Base-by-base conservation (phyloP, 2,113 vertebrate species). In the Microtus oregoni region DNA sequence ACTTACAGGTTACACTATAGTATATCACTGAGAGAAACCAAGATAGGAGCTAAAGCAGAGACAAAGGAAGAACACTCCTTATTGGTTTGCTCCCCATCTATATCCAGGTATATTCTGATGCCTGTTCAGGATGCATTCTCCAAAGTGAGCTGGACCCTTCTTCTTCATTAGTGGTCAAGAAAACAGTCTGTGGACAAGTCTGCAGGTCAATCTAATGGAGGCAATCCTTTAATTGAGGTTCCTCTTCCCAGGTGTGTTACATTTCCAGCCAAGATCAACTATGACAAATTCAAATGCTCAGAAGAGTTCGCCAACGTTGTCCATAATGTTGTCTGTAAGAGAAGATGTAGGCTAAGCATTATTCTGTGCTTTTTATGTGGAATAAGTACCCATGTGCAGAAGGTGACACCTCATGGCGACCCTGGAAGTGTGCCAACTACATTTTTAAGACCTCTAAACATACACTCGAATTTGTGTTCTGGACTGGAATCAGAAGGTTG, bases 341-440 rank as follows among this genome's bases (percentile, higher is more conserved):
- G 58, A 3, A 75, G 9, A 32, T 13, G 9, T 52, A 44, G 44
- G 7, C 13, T 55, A 4, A 0, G 14, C 72, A 11, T 72, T 72
- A 72, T 35, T 10, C 10, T 50, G 58, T 63, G 76, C 44, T 24
- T 5, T 3, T 73, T 77, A 3, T 52, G 0, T 50, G 3, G 12
- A 15, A 19, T 7, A 14, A 14, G 5, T 67, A 19, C 30, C 58
- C 50, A 1, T 26, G 7, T 32, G 52, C 28, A 38, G 50, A 63
- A 50, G 19, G 1, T 17, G 13, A 35, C 7, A 1, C 0, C 35
- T 47, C 13, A 14, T 22, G 8, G 14, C 24, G 20, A 3, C 0
- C n/a, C 68, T 14, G 10, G 44, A 76, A 75, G 10, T 32, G 41
- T 61, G 68, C 65, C 73, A 55, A 6, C 2, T 76, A 12, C 2